Evolutionary conservation across 1,140 invertebrate species (phyloP).

Genomic region (Camponotus floridanus): DNA sequence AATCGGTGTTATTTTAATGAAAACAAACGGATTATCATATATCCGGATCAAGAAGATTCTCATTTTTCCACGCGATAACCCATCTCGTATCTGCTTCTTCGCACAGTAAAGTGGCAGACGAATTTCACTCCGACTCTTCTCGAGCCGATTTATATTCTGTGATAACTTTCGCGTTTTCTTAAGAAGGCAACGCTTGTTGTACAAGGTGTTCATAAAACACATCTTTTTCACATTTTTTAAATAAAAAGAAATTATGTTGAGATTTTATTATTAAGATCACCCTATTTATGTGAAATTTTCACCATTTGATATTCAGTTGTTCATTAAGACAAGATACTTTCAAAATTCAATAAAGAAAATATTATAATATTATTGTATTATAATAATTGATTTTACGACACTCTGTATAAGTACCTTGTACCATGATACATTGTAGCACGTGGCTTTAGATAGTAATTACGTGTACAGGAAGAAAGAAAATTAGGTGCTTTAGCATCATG

Average conservation of each 20-base stretch:
- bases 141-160: slow-evolving; percentile 19
- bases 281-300: background rate
- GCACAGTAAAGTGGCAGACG: background rate
- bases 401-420: background rate
- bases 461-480: slow-evolving; percentile 23
- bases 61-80: slow-evolving; percentile 30
- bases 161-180: slow-evolving; percentile 3
- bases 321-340: background rate
- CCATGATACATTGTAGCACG: background rate
- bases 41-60: background rate
- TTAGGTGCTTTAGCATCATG: slow-evolving; percentile 5
- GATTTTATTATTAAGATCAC: slow-evolving; percentile 3
- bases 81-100: background rate
- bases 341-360: background rate
- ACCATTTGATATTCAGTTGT: background rate
- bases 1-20: background rate
- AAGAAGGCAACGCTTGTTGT: background rate
- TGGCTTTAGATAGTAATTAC: slow-evolving; percentile 9
- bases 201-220: background rate
- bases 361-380: background rate
- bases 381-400: background rate
- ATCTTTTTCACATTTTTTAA: background rate
- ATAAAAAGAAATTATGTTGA: background rate
- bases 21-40: background rate
- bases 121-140: slow-evolving; percentile 1